phyloP scores from a whole-genome alignment of 2,797 vertebrate species.

The Adrianichthys oophorus region DNA sequence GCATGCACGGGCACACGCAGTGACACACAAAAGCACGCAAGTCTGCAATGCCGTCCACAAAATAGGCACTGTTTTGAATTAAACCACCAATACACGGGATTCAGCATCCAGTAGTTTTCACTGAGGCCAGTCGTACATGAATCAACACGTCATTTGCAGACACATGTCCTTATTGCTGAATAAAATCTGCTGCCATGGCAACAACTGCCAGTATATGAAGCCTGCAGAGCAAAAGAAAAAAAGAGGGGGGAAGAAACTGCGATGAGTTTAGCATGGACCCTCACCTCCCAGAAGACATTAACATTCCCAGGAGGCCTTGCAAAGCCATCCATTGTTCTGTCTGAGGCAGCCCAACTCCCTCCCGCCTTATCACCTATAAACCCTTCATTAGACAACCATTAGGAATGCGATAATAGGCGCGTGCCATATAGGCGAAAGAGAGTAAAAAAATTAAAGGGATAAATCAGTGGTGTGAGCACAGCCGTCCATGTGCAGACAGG shows the following conservation, averaged over 20 bases:
- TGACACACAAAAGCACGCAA: constrained; percentile 37
- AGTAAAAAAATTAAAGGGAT: not conserved
- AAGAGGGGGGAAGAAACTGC: constrained; percentile 50
- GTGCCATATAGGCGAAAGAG: constrained; percentile 18
- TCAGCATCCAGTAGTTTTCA: constrained; percentile 21
- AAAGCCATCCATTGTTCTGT: constrained; percentile 64
- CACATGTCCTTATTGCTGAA: constrained; percentile 41
- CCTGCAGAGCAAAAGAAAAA: constrained; percentile 28
- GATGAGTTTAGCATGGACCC: constrained; percentile 57
- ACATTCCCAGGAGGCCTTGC: constrained; percentile 60
- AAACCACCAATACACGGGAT: constrained; percentile 1
- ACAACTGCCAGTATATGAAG: constrained; percentile 63
- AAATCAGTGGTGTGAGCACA: constrained; percentile 48
- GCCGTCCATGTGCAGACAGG: constrained; percentile 16
- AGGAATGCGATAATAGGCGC: constrained; percentile 69
- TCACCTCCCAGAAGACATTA: constrained; percentile 65
- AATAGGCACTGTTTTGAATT: constrained; percentile 30
- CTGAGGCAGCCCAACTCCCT: constrained; percentile 38
- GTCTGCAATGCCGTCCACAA: constrained; percentile 19
- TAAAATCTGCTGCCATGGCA: constrained; percentile 73
- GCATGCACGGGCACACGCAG: constrained; percentile 33
- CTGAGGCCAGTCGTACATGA: constrained; percentile 32
- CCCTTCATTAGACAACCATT: constrained; percentile 78
- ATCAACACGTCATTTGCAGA: constrained; percentile 47
- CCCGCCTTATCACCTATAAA: constrained; percentile 66